Conservation (phyloP, 2,113 vertebrate species). For the Pygoscelis antarcticus region DNA sequence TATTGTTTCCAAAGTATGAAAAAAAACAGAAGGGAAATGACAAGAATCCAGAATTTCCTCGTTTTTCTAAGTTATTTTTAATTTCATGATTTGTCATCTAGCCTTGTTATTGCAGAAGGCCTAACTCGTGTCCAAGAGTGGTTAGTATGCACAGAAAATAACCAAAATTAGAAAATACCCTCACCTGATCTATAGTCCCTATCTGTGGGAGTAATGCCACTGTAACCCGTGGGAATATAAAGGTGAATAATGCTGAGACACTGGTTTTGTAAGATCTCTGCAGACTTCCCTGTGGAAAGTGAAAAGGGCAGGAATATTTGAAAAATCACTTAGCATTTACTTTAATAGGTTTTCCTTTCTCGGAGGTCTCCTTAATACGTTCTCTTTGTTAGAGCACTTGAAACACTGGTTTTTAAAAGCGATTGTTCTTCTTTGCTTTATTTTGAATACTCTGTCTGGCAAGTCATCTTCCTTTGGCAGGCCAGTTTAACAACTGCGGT, state of each 20-base stretch:
- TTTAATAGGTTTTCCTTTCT: conserved; percentile 4
- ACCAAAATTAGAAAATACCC: background rate
- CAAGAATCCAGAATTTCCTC: background rate
- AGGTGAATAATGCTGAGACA: background rate
- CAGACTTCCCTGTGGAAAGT: background rate
- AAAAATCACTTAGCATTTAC: background rate
- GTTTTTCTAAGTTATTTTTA: background rate
- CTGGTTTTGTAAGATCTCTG: background rate
- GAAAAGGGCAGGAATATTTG: background rate
- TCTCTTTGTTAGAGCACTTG: background rate
- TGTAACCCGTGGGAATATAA: background rate
- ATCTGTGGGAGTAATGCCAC: background rate
- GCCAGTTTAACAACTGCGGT: background rate
- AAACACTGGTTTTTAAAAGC: background rate
- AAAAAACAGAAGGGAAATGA: background rate
- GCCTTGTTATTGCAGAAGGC: background rate
- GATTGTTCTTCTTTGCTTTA: background rate
- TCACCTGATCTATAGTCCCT: background rate
- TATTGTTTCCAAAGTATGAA: background rate
- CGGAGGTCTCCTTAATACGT: background rate
- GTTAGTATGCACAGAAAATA: background rate
- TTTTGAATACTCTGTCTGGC: background rate
- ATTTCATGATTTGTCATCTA: background rate
- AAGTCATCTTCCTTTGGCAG: conserved; percentile 25
- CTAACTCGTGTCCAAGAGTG: background rate